Conservation (phyloP, 2,113 vertebrate species). For the Charadrius vociferus region DNA sequence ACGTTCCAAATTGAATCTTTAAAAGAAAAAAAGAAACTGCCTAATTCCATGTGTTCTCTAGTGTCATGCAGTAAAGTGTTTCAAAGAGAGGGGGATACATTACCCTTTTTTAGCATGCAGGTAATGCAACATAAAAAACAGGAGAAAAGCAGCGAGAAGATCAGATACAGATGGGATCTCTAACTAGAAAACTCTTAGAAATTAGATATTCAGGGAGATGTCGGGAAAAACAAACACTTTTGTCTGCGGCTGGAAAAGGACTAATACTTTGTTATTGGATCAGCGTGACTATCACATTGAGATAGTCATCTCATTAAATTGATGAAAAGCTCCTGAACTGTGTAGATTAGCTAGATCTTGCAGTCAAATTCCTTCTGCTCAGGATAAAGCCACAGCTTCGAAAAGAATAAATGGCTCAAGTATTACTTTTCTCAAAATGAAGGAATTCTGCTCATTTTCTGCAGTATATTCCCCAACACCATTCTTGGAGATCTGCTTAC, state of each 20-base stretch:
- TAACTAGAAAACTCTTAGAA: not conserved
- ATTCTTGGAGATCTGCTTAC: not conserved
- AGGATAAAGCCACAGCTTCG: not conserved
- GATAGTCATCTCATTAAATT: not conserved
- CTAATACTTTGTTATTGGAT: not conserved
- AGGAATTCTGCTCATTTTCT: not conserved
- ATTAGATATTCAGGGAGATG: not conserved
- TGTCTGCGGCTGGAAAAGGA: not conserved
- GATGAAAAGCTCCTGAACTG: not conserved
- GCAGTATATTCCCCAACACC: not conserved
- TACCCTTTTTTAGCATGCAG: not conserved
- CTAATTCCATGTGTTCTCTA: not conserved
- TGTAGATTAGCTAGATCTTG: not conserved
- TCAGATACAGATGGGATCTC: not conserved
- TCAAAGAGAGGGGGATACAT: not conserved
- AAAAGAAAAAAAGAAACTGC: not conserved
- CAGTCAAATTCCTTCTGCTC: not conserved
- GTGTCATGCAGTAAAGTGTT: not conserved
- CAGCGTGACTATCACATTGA: not conserved
- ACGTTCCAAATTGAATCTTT: not conserved
- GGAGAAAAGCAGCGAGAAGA: not conserved
- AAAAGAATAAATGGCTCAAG: not conserved
- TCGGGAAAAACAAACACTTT: not conserved
- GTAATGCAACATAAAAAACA: not conserved
- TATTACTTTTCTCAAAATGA: not conserved